phyloP scores from a whole-genome alignment of 2,888 invertebrate genomes.

The Drosophila demipolita region DNA sequence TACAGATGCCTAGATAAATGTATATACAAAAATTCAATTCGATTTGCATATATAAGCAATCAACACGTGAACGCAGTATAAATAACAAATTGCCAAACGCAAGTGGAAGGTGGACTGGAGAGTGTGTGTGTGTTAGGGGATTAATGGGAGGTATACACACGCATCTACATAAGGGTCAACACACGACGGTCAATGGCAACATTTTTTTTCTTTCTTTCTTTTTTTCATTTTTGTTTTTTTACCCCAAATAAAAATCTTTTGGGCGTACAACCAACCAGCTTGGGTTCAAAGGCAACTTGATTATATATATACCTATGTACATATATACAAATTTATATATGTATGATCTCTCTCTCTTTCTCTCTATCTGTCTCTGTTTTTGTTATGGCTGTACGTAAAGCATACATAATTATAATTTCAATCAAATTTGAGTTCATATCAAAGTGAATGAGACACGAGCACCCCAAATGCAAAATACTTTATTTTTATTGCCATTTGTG shows the following conservation, averaged over 20 bases:
- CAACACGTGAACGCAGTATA: constrained; percentile 75
- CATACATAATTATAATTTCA: constrained; percentile 80
- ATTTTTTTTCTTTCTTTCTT: constrained; percentile 4
- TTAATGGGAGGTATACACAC: not conserved
- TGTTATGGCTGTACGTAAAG: constrained; percentile 67
- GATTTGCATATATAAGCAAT: constrained; percentile 74
- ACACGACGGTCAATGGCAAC: constrained; percentile 50
- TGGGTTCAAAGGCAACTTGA: constrained; percentile 14
- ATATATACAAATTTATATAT: constrained; percentile 3
- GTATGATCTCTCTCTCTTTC: constrained; percentile 15
- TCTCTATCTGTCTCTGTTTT: constrained; percentile 5
- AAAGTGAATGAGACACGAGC: constrained; percentile 67
- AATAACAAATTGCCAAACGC: constrained; percentile 71
- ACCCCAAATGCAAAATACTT: constrained; percentile 44
- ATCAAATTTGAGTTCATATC: constrained; percentile 76
- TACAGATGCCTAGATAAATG: constrained; percentile 12
- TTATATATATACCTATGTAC: constrained; percentile 2
- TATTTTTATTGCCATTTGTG: constrained; percentile 52
- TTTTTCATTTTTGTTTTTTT: not conserved
- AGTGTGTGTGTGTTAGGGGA: not conserved
- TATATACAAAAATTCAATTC: constrained; percentile 39
- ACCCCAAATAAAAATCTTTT: constrained; percentile 36
- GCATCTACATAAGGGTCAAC: constrained; percentile 43
- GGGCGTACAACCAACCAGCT: constrained; percentile 28
- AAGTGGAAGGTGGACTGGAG: constrained; percentile 13